Percentiles rank a stretch among this genome's conserved stretches.
Evolutionary conservation across 2,113 vertebrate genomes (phyloP).

Genomic region (Columba janthina): DNA sequence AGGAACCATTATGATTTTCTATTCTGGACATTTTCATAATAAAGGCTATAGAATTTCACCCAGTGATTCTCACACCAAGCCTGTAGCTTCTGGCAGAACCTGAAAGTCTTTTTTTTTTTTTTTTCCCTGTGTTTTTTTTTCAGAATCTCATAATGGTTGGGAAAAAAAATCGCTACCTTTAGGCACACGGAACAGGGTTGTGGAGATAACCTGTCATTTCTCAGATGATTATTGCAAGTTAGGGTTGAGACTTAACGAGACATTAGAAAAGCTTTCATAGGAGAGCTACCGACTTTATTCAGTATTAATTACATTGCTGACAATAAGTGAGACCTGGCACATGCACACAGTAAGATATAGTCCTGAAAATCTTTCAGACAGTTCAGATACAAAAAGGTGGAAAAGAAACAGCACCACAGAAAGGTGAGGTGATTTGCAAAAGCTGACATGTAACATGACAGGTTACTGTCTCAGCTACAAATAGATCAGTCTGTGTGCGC

Average conservation of each 20-base stretch:
- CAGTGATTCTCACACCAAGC: neutral
- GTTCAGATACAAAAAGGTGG: neutral
- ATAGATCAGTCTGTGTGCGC: rapidly evolving
- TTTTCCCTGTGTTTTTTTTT: neutral
- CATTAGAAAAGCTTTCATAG: neutral
- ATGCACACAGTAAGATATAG: neutral
- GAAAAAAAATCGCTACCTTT: neutral
- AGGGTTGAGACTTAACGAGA: neutral
- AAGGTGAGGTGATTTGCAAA: neutral
- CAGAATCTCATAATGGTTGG: neutral
- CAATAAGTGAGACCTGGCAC: rapidly evolving
- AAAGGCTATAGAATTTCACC: neutral
- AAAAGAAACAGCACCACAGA: neutral
- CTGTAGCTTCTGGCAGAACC: neutral
- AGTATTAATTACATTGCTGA: neutral
- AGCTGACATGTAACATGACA: neutral
- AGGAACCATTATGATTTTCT: neutral
- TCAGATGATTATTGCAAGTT: neutral
- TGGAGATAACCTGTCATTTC: neutral
- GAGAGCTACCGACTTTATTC: neutral
- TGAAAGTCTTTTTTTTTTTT: neutral
- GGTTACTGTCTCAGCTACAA: neutral
- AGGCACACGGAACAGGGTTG: neutral
- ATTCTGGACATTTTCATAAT: neutral
- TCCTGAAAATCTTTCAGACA: neutral